Evolutionary conservation across 2,113 vertebrate species (phyloP).

Genomic region (Lagopus muta): DNA sequence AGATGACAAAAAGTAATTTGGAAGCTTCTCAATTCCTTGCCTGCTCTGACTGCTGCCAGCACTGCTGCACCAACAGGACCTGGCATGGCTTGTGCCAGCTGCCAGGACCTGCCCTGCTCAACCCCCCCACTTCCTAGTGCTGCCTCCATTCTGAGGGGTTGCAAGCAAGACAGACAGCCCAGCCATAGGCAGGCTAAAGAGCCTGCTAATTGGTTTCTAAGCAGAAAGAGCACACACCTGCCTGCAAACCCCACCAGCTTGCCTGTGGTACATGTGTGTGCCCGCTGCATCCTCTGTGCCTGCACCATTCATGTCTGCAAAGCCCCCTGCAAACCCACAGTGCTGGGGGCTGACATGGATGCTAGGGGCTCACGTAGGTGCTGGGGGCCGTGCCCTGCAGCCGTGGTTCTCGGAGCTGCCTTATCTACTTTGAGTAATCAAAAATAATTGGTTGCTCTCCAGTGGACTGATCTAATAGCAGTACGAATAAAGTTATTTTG

Average conservation of each 20-base stretch:
- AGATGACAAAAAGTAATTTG: not conserved
- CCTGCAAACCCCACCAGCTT: not conserved
- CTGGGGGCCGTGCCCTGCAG: not conserved
- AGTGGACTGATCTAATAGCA: constrained; percentile 65
- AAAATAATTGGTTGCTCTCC: constrained; percentile 61
- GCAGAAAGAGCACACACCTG: not conserved
- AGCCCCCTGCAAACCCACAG: not conserved
- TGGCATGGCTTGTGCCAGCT: accelerated
- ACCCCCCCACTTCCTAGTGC: accelerated
- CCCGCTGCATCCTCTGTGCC: not conserved
- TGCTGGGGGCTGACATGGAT: not conserved
- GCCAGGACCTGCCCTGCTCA: not conserved
- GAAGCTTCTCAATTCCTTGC: not conserved
- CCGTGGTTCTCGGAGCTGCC: not conserved
- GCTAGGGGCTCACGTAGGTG: not conserved
- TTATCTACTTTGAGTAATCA: constrained; percentile 36
- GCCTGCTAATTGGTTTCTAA: not conserved
- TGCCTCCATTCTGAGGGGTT: accelerated
- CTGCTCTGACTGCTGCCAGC: not conserved
- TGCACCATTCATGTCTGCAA: accelerated
- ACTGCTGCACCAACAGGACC: not conserved
- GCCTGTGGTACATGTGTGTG: accelerated
- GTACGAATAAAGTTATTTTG: constrained; percentile 58
- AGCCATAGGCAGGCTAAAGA: accelerated
- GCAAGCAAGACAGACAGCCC: not conserved